These are phyloP conservation scores for Nothura maculosa DNA, from an alignment of 2,797 vertebrate species.

Conservation along the genomic window DNA sequence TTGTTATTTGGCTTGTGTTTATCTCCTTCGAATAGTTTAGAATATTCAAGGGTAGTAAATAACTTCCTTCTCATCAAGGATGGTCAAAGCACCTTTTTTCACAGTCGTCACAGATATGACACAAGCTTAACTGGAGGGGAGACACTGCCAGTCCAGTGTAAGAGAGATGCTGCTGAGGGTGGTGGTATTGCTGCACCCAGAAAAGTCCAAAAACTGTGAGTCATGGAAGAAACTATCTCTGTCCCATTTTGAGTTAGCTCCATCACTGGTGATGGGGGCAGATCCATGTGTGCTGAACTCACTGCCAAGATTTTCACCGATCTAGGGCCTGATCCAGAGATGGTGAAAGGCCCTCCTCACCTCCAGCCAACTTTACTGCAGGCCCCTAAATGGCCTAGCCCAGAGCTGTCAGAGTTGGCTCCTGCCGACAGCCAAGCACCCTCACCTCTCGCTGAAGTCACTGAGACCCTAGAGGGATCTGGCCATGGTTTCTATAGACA, in stretches of 20 bases:
- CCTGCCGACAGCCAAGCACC: background rate
- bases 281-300: background rate
- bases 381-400: background rate
- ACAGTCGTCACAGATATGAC: background rate
- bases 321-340: background rate
- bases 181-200: background rate
- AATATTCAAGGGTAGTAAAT: background rate
- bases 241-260: background rate
- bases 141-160: background rate
- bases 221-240: background rate
- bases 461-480: background rate
- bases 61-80: background rate
- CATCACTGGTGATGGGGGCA: background rate
- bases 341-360: background rate
- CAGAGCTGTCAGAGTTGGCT: background rate
- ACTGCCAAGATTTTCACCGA: background rate
- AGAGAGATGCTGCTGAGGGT: background rate
- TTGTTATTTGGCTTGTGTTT: background rate
- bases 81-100: background rate
- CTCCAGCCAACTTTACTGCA: background rate
- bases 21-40: background rate
- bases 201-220: background rate
- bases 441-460: accelerated
- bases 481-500: accelerated
- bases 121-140: background rate